Evolutionary conservation across 2,113 vertebrate genomes (phyloP).

Genomic region (Pongo pygmaeus): DNA sequence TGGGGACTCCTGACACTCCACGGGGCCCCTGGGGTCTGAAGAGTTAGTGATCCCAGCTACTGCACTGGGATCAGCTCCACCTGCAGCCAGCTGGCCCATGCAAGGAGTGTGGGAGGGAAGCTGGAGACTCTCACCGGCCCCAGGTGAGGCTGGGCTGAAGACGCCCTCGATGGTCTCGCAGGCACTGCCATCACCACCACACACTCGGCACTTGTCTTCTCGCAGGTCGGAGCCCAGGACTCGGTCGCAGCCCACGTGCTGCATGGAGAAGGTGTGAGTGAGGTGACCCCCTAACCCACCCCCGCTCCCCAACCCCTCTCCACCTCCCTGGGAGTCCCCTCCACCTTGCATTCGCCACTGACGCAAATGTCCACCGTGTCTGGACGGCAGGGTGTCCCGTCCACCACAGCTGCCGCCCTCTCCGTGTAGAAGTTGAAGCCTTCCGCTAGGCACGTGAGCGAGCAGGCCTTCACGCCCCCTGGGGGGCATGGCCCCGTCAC

Average conservation of each 20-base stretch:
- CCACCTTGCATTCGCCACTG: constrained; percentile 97
- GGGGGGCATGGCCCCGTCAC: constrained; percentile 63
- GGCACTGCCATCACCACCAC: constrained; percentile 94
- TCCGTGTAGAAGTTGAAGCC: constrained; percentile 99
- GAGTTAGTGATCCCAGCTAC: background rate
- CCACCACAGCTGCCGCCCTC: constrained; percentile 94
- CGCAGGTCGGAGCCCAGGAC: constrained; percentile 93
- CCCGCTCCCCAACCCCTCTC: rapidly evolving
- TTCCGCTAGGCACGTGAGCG: constrained; percentile 96
- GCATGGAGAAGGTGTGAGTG: background rate
- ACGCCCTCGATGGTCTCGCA: constrained; percentile 94
- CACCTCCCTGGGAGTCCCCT: background rate
- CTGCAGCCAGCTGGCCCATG: background rate
- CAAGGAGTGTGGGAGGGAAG: background rate
- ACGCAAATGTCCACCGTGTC: constrained; percentile 97
- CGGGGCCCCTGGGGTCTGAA: background rate
- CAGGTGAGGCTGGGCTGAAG: constrained; percentile 92
- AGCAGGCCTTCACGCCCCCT: constrained; percentile 98
- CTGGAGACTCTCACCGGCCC: constrained; percentile 87
- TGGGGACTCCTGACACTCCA: background rate
- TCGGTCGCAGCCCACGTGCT: constrained; percentile 98
- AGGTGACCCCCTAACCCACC: background rate
- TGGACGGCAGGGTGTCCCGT: constrained; percentile 92
- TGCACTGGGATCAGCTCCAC: too few species aligned
- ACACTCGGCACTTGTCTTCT: constrained; percentile 95